phyloP scores from a whole-genome alignment of 2,797 vertebrate genomes.

The Typhlichthys eigenmanni region DNA sequence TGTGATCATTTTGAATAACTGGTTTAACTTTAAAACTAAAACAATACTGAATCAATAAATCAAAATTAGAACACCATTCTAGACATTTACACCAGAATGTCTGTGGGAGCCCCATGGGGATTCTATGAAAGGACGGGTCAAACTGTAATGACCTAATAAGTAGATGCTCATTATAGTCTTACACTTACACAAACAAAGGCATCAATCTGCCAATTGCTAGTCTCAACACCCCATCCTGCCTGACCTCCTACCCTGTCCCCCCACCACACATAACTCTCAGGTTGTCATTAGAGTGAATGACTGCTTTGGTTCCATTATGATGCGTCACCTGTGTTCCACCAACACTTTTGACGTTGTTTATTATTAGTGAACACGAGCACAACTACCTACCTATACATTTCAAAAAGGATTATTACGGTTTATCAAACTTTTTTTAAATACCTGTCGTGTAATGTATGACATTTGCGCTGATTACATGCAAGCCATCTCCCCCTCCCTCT shows the following conservation, averaged over 20 bases:
- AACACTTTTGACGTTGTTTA: constrained; percentile 36
- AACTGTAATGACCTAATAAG: no score
- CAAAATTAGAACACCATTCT: no score
- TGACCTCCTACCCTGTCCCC: not conserved
- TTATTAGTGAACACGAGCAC: constrained; percentile 2
- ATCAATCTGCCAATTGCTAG: constrained; percentile 27
- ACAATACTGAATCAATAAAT: no score
- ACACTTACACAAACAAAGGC: not conserved
- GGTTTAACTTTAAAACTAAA: no score
- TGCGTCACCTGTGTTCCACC: constrained; percentile 41
- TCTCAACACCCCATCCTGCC: constrained; percentile 21
- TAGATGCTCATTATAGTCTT: not conserved
- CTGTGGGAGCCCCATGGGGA: no score
- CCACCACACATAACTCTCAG: constrained; percentile 27
- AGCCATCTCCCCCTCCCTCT: constrained; percentile 13
- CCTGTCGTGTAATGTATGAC: no score
- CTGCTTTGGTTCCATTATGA: constrained; percentile 47
- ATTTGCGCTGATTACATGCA: constrained; percentile 10
- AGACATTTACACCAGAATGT: no score
- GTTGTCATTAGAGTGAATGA: constrained; percentile 17
- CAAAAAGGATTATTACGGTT: no score
- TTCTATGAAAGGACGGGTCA: no score
- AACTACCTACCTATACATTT: not conserved
- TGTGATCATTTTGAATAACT: no score
- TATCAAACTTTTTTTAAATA: no score